phyloP scores from a whole-genome alignment of 2,797 vertebrate species.

The Danio kyathit region DNA sequence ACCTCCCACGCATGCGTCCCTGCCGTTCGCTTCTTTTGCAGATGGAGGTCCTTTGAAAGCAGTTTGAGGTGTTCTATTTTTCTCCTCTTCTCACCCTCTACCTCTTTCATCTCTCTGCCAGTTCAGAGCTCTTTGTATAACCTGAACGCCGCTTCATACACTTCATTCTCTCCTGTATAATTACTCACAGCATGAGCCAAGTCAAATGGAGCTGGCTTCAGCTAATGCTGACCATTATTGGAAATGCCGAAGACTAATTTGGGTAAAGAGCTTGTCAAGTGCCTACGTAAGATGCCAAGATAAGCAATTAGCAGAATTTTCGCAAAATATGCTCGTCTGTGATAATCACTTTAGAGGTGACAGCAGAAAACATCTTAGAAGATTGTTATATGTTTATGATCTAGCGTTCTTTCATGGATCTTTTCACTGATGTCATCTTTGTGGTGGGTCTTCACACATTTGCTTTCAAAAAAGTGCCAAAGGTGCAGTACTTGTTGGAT shows the following conservation, averaged over 20 bases:
- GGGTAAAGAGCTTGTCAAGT: slow-evolving; percentile 24
- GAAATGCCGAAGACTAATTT: slow-evolving; percentile 22
- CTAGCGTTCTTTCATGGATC: not conserved
- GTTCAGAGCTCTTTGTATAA: slow-evolving; percentile 30
- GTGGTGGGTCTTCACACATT: not conserved
- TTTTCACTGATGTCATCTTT: not conserved
- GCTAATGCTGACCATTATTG: slow-evolving; percentile 9
- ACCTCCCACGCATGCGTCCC: slow-evolving; percentile 41
- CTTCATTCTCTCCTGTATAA: slow-evolving; percentile 27
- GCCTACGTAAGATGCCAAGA: slow-evolving; percentile 7
- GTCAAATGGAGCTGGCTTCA: slow-evolving; percentile 1
- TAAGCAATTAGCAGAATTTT: slow-evolving; percentile 40
- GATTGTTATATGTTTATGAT: not conserved
- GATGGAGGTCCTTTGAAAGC: slow-evolving; percentile 36
- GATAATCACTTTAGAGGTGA: not conserved
- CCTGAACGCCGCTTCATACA: slow-evolving; percentile 26
- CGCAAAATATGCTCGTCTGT: not conserved
- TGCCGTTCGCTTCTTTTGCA: not conserved
- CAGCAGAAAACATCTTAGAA: not conserved
- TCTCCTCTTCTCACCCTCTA: slow-evolving; percentile 12
- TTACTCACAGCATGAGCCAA: slow-evolving; percentile 46
- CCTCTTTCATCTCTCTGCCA: slow-evolving; percentile 39
- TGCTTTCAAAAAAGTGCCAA: too few species aligned
- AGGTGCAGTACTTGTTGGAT: too few species aligned
- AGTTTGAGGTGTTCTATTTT: slow-evolving; percentile 48